Base-by-base conservation (phyloP, 2,888 invertebrate genomes). In the Phyllotreta striolata region DNA sequence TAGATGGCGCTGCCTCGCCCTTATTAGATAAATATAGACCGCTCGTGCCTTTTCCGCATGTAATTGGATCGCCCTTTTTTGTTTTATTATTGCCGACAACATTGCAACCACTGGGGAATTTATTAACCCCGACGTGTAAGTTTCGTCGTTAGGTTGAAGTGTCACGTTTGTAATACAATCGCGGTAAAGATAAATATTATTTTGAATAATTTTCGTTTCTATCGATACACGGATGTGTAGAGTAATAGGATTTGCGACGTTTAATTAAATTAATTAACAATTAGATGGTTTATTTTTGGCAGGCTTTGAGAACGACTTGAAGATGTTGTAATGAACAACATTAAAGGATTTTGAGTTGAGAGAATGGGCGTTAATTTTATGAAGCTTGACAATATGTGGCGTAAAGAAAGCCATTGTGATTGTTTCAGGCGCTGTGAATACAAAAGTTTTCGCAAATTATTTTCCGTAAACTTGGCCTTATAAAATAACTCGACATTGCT, bases 61-160 rank as follows among this genome's bases (percentile, higher is more conserved):
- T 64, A 67, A 67, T 66, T 66, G 63, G 61, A 52, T 56, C 35
- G 62, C 60, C 44, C 60, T 58, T 60, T 63, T 60, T 63, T 60
- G 56, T 64, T 66, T 56, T 62, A 63, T 64, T 59, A 60, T 49
- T 41, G 55, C 24, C 57, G 56, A 61, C 59, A 40, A 35, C 40
- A 47, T 39, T 24, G 38, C 1, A 38, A 6, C 62, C 60, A 43
- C 58, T 52, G 7, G 61, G 40, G 61, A 56, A 61, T 57, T 66
- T 60, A 63, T 63, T 60, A 66, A 44, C 44, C n/a, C 10, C 6
- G 9, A 34, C 44, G 34, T 35, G 12, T 8, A 14, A 52, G 12
- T 37, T 44, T 56, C 13, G 1, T 46, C 38, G 52, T 52, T 38
- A 12, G 39, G 14, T 24, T 12, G 52, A 52, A 12, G 13, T 52